Percentiles rank a stretch among this genome's conserved stretches.
Conservation (phyloP, 2,113 vertebrate genomes). For the Vulpes ferrilata region DNA sequence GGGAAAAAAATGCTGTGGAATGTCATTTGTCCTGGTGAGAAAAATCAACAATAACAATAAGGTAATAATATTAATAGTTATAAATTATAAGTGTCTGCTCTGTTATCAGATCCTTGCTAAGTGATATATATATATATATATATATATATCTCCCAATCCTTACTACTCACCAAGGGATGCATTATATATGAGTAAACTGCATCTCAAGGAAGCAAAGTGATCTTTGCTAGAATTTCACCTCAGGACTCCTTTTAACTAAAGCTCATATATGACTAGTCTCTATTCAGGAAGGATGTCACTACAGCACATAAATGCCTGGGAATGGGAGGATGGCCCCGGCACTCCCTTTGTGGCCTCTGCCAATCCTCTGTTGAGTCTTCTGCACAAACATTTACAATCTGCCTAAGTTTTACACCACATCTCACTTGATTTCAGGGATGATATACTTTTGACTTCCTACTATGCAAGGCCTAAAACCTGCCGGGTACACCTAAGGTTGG, state of each 20-base stretch:
- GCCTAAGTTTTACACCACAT: neutral
- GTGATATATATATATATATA: neutral
- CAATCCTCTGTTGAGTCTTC: neutral
- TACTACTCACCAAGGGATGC: slow-evolving; percentile 27
- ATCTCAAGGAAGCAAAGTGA: slow-evolving; percentile 21
- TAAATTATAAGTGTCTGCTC: slow-evolving; percentile 11
- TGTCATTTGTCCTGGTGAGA: neutral
- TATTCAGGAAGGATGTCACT: neutral
- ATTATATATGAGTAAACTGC: neutral
- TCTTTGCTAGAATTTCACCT: slow-evolving; percentile 13
- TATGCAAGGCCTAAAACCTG: neutral
- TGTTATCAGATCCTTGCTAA: neutral
- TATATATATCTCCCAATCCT: neutral
- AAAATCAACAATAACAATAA: neutral
- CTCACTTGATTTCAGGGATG: slow-evolving; percentile 17
- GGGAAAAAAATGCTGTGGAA: neutral
- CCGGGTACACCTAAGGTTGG: neutral
- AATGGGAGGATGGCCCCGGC: neutral
- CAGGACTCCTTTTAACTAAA: neutral
- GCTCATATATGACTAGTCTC: neutral
- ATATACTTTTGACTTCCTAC: neutral
- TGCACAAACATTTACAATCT: slow-evolving; percentile 11
- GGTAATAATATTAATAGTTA: slow-evolving; percentile 23
- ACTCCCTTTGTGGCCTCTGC: neutral
- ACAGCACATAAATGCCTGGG: neutral